A percentile compares a stretch with the other conserved stretches of the same genome.
Evolutionary conservation across 35 echinoderm and acorn worm species (phyloP).

Genomic region (Lytechinus pictus): DNA sequence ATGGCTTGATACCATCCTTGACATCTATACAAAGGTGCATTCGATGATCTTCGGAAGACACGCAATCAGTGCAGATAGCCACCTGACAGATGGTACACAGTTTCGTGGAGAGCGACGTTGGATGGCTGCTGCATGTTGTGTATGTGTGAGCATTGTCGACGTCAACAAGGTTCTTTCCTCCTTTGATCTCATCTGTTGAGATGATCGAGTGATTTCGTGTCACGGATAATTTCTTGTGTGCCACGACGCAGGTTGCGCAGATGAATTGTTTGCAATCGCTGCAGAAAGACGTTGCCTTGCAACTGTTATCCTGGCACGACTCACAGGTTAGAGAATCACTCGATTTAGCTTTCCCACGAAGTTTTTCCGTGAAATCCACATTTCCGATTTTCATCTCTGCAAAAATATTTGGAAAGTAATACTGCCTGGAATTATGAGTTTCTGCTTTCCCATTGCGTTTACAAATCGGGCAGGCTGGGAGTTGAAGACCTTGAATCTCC

Average conservation of each 20-base stretch:
- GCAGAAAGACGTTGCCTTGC: conserved; percentile 17
- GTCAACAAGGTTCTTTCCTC: conserved; percentile 14
- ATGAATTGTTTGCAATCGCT: conserved; percentile 40
- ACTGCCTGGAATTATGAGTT: conserved; percentile 24
- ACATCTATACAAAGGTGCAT: conserved; percentile 26
- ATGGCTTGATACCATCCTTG: conserved; percentile 11
- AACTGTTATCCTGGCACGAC: conserved; percentile 35
- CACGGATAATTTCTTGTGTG: conserved; percentile 43
- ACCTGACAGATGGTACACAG: conserved; percentile 33
- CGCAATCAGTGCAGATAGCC: conserved; percentile 44
- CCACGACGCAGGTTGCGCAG: conserved; percentile 28
- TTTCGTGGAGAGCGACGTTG: background rate
- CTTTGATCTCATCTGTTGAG: conserved; percentile 20
- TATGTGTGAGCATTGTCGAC: background rate
- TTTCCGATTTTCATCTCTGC: conserved; percentile 36
- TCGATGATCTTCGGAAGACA: background rate
- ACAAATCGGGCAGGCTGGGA: conserved; percentile 17
- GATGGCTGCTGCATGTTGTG: background rate
- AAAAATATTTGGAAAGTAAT: conserved; percentile 42
- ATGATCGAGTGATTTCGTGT: conserved; percentile 31
- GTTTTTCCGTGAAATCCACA: conserved; percentile 32
- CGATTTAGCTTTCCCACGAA: conserved; percentile 19
- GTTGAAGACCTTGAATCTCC: background rate
- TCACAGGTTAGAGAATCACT: background rate
- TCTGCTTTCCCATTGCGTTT: conserved; percentile 12